Conservation (phyloP, 2,797 vertebrate genomes). For the Gouania willdenowi region DNA sequence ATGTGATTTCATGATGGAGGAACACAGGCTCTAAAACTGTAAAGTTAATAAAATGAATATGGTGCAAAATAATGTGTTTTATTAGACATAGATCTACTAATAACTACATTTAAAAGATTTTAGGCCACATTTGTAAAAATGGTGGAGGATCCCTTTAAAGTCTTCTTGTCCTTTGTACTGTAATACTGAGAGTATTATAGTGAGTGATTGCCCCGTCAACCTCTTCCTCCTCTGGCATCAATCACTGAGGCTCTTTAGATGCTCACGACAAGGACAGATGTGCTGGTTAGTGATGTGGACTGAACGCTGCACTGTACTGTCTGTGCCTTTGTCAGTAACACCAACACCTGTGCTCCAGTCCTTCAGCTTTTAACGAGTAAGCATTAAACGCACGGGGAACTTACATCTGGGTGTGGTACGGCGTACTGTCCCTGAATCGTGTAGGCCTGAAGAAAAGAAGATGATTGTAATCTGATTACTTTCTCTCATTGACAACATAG, state of each 20-base stretch:
- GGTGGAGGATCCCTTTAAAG: slow-evolving; percentile 24
- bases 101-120: too few species aligned
- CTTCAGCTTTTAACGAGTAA: neutral
- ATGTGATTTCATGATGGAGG: too few species aligned
- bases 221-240: slow-evolving; percentile 55
- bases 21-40: too few species aligned
- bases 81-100: too few species aligned
- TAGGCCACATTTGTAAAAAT: too few species aligned
- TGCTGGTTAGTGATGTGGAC: slow-evolving; percentile 59
- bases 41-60: too few species aligned
- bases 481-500: too few species aligned
- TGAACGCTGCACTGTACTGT: slow-evolving; percentile 21
- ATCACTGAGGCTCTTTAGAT: slow-evolving; percentile 62
- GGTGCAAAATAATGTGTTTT: too few species aligned
- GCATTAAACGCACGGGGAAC: slow-evolving; percentile 63
- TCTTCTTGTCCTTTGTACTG: slow-evolving; percentile 40
- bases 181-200: slow-evolving; percentile 60
- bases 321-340: slow-evolving; percentile 18
- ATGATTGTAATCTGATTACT: too few species aligned
- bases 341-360: neutral
- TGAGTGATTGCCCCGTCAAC: slow-evolving; percentile 70
- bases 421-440: slow-evolving; percentile 99
- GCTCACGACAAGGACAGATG: slow-evolving; percentile 57
- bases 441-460: slow-evolving; percentile 83
- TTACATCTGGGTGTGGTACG: slow-evolving; percentile 99